Conservation (phyloP, 2,888 invertebrate species). For the Lasioglossum calceatum region DNA sequence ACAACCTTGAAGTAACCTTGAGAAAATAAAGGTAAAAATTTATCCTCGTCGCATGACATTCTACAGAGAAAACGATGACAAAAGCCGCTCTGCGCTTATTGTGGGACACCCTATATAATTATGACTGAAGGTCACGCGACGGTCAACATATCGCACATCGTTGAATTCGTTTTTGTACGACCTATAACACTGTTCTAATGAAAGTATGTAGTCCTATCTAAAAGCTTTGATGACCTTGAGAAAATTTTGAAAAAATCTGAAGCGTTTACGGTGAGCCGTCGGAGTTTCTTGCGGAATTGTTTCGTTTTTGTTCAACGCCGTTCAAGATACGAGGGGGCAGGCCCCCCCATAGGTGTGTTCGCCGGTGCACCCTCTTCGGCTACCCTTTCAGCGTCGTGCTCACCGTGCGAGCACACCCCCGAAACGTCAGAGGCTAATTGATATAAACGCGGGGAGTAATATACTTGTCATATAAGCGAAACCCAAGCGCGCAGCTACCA, state of each 20-base stretch:
- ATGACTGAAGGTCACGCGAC: too few species aligned
- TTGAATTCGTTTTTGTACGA: too few species aligned
- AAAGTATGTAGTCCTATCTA: too few species aligned
- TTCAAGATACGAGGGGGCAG: slow-evolving; percentile 31
- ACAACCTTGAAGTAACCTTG: too few species aligned
- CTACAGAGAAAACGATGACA: too few species aligned
- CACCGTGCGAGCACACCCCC: slow-evolving; percentile 76
- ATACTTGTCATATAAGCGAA: slow-evolving; percentile 83
- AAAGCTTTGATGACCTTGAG: not conserved
- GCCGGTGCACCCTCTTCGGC: slow-evolving; percentile 59
- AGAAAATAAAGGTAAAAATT: too few species aligned
- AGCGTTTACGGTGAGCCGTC: not conserved
- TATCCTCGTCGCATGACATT: too few species aligned
- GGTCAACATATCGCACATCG: too few species aligned
- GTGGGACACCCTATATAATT: too few species aligned
- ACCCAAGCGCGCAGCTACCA: slow-evolving; percentile 65
- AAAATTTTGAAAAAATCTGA: not conserved
- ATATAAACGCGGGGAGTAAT: slow-evolving; percentile 84
- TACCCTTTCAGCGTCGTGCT: slow-evolving; percentile 75
- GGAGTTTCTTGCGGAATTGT: not conserved
- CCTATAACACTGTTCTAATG: too few species aligned
- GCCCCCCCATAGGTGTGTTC: slow-evolving; percentile 60
- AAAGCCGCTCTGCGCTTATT: too few species aligned
- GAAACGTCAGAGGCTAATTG: slow-evolving; percentile 83
- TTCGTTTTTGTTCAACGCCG: not conserved